Evolutionary conservation across 2,113 vertebrate species (phyloP), one percentile per base, ranked within the genome.

Genomic region (Cranoglanis bouderius): DNA sequence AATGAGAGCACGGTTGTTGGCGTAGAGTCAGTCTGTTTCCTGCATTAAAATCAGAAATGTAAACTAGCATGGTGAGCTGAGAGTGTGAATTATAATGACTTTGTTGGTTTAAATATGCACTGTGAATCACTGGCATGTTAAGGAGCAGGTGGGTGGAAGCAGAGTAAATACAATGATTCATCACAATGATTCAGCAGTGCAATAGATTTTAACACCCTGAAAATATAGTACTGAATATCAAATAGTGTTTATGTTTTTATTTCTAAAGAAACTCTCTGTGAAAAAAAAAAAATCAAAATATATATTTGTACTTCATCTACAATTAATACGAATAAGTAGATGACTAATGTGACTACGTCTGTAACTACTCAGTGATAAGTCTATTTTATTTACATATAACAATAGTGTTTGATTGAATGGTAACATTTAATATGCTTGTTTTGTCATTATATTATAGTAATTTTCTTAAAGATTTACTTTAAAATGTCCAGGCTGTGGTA

Each of bases 141-240:
- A 78, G 12, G 65, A 84, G 35, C 87, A 88, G 87, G 51, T 87
- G 85, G 80, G 70, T 65, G 77, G 55, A 84, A 80, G 57, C 43
- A 65, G n/a, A 87, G 78, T 87, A 85, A 89, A 89, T 72, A 88
- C n/a, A 67, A 70, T 78, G 82, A 88, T 46, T 85, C 72, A 49
- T 40, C 32, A 12, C 82, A 80, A n/a, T 85, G 83, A 89, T 38
- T 89, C 88, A 85, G 83, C 61, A 67, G 24, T 7, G 49, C 61
- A 78, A 53, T 8, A 32, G 32, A 75, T 85, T 32, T 65, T 38
- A 78, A 78, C n/a, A 55, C 72, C 19, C n/a, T 13, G n/a, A 43
- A 84, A 75, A 18, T 29, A 40, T 88, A 77, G 35, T 16, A n/a
- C 12, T 82, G 61, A 65, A 70, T 70, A n/a, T 16, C 19, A 40